A percentile compares a stretch with the other conserved stretches of the same genome.
Conservation (phyloP, 2,113 vertebrate species). For the Thalassoma bifasciatum region DNA sequence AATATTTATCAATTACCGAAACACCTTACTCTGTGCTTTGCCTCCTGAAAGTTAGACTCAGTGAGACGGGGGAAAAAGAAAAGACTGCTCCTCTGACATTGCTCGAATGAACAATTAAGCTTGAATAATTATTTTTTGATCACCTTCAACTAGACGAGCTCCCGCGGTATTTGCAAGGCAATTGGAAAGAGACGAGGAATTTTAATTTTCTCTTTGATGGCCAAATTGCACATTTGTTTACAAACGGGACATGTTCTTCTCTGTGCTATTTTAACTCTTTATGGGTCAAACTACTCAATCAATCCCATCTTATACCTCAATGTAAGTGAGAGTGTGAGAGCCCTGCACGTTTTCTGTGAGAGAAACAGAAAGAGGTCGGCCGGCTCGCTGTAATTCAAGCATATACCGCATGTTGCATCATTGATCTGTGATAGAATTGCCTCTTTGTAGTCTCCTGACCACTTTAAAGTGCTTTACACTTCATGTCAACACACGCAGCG, state of each 20-base stretch:
- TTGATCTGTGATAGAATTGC: too few relatives aligned
- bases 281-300: background rate
- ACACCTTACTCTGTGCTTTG: background rate
- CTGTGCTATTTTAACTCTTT: background rate
- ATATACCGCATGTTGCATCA: too few relatives aligned
- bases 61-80: background rate
- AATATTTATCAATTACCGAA: constrained; percentile 24
- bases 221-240: too few relatives aligned
- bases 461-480: too few relatives aligned
- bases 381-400: too few relatives aligned
- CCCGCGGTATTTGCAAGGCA: constrained; percentile 6
- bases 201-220: constrained; percentile 33
- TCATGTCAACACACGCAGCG: too few relatives aligned
- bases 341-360: too few relatives aligned
- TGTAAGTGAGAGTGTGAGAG: too few relatives aligned
- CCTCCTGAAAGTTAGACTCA: background rate
- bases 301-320: too few relatives aligned
- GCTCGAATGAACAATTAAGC: constrained; percentile 64
- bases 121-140: constrained; percentile 52
- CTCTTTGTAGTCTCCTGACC: too few relatives aligned
- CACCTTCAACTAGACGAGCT: constrained; percentile 15
- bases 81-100: background rate
- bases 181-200: constrained; percentile 34
- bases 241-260: background rate
- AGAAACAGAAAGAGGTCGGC: too few relatives aligned